Evolutionary conservation across 2,888 invertebrate genomes (phyloP), one percentile per base, ranked within the genome.

Genomic region (Athetis lepigone): DNA sequence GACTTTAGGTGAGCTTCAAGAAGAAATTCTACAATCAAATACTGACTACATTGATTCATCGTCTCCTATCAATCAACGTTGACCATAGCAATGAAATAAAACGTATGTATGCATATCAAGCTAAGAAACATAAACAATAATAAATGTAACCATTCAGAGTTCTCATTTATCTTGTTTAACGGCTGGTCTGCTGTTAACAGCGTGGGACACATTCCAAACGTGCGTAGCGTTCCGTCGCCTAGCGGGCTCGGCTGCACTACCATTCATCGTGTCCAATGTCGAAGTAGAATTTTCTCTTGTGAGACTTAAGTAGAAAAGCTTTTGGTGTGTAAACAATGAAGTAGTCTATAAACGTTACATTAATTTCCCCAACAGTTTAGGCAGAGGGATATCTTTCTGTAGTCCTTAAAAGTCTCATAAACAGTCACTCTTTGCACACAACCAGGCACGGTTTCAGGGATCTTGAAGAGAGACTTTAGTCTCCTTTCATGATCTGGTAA

Each of bases 141-240:
- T 50, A 55, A 50, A 70, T 73, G 36, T 59, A 37, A 29, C 16
- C 37, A 51, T 37, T 19, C 27, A 40, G 43, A 36, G 54, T 16
- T 58, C 49, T 57, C 57, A 58, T 75, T 62, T 40, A 46, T 72
- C 72, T 72, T 75, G 45, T 75, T 72, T 68, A 71, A 50, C 75
- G 70, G 61, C 54, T 56, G 25, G 37, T 27, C 33, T 21, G 7
- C 25, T 47, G 42, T 55, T 16, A 54, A 69, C 45, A 75, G 72
- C 72, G 72, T 72, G 75, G 70, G 72, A 72, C 51, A 40, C 70
- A 72, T 72, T 72, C 62, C 70, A 36, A 75, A 39, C 75, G 58
- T 70, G 72, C 70, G 71, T 72, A 49, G 66, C 46, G 50, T 51
- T 46, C 50, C 42, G 27, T 54, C 23, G 9, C 16, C 39, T 46